Base-by-base conservation (phyloP, 2,113 vertebrate species). In the Turdus rufiventris region DNA sequence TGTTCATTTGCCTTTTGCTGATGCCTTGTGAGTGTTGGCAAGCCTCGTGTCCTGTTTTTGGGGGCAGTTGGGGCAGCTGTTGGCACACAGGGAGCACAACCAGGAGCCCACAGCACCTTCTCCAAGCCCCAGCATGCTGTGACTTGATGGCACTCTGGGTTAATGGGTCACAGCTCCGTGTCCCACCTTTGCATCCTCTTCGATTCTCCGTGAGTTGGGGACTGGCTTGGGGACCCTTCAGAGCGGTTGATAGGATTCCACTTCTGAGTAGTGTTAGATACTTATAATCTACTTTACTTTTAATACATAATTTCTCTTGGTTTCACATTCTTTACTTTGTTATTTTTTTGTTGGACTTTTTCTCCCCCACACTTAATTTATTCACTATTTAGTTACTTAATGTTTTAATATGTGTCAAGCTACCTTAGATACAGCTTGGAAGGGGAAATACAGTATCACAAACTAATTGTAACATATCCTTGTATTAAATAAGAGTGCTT, bases 1-100 rank as follows among this genome's bases (percentile, higher is more conserved):
- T 63, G 18, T 58, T 85, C 88, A 48, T 90, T 91, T 88, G 72
- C 75, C 76, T 94, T 42, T 54, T 66, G 67, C 63, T 76, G 50
- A 16, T 88, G 58, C 54, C 47, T 73, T 48, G 43, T 1, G 12
- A 84, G 79, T 5, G 24, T 20, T 47, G 76, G 60, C 5, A 21
- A 61, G 60, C 38, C 48, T 83, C 20, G 29, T 28, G 1, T 31
- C 34, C 42, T 56, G 2, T 42, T 42, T 68, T 50, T 1, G 0
- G 51, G 12, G 65, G 5, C 16, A 0, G 47, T 6, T 73, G 40
- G 12, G 68, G 23, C 43, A 84, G 73, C 88, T 66, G n/a, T 43
- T 16, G 63, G 57, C 1, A 4, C 57, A 34, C 36, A 33, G 63
- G 18, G 10, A 58, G 38, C 0, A 0, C 61, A 74, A 78, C 89